Base-by-base conservation (phyloP, 2,888 invertebrate genomes). In the Lacanobia wlatinum region DNA sequence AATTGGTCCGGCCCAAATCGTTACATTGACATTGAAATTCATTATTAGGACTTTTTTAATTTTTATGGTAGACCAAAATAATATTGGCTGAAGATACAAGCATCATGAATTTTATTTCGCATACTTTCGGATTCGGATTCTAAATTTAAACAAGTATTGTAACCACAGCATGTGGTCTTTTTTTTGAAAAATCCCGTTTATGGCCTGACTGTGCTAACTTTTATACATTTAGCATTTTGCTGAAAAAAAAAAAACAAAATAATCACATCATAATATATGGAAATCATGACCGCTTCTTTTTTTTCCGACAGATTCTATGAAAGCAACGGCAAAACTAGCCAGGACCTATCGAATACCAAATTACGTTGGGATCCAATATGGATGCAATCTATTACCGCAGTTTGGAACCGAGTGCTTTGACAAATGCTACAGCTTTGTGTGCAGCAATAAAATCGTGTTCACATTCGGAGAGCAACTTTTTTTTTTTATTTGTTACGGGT, bases 331-430 rank as follows among this genome's bases (percentile, higher is more conserved):
- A 1, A 28, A 46, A 46, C 16, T 28, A 3, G n/a, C 2, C 14
- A 48, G 8, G 18, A 28, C 46, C 28, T 14, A 65, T 46, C 18
- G 59, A 46, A 65, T 38, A 64, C 14, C 21, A 59, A 74, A 74
- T 46, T 14, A 34, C 48, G 56, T 40, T 50, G 5, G 16, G 21
- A 43, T 43, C 43, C 43, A 43, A 43, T 12, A 14, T 14, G 12
- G 12, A 64, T 18, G 23, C 40, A 75, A 60, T 75, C 76, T 52
- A 60, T 60, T 75, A 76, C 53, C 40, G n/a, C 38, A 28, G 40
- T 75, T 66, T 40, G n/a, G 23, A 43, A 46, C 28, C 40, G 59
- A 52, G 38, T 67, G 76, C 60, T 76, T 67, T 55, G 76, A 60
- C 66, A 59, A 48, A 73, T 56, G 12, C 21, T 43, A 23, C 5